Conservation (phyloP, 2,888 invertebrate species). For the Matsumyia berberina region DNA sequence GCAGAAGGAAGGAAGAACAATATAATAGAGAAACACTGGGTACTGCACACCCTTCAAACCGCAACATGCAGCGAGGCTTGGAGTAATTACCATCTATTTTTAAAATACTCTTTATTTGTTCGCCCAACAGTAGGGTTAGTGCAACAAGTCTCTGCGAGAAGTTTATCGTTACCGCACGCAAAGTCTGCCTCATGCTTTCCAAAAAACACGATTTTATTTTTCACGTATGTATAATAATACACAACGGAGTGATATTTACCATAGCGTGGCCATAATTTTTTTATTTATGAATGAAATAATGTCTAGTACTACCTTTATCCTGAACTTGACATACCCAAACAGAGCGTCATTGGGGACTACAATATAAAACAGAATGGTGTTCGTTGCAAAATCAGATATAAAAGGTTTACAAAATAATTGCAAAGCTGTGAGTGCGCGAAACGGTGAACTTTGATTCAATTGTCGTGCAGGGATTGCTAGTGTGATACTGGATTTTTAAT, state of each 20-base stretch:
- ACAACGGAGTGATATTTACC: background rate
- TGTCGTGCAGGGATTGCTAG: background rate
- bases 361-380: background rate
- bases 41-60: background rate
- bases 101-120: conserved; percentile 21
- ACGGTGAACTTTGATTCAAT: conserved; percentile 3
- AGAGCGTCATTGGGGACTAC: background rate
- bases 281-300: conserved; percentile 4
- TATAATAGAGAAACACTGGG: background rate
- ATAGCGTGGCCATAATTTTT: conserved; percentile 19
- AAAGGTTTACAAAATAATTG: background rate
- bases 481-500: background rate
- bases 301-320: conserved; percentile 3
- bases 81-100: conserved; percentile 28
- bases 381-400: conserved; percentile 7
- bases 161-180: conserved; percentile 29
- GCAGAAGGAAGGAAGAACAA: background rate
- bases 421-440: background rate
- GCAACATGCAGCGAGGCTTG: conserved; percentile 1
- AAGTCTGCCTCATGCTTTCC: conserved; percentile 20
- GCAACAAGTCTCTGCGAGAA: conserved; percentile 40
- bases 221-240: background rate
- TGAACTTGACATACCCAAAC: conserved; percentile 27
- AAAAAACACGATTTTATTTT: conserved; percentile 22
- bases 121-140: conserved; percentile 5